Evolutionary conservation across 2,113 vertebrate genomes (phyloP).

Genomic region (Cyanoderma ruficeps): DNA sequence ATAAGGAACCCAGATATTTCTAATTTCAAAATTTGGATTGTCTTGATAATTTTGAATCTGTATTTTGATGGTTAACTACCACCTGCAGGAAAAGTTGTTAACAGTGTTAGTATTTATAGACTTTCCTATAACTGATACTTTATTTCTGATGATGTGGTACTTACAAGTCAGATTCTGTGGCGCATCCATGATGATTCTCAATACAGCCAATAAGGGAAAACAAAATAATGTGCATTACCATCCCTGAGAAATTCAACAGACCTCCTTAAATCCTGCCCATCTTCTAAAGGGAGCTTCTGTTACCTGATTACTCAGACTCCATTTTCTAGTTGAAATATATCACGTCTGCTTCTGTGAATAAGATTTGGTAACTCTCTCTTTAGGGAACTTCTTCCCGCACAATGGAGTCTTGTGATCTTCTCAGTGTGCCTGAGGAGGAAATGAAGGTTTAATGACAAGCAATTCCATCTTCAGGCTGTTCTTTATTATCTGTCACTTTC

Average conservation of each 20-base stretch:
- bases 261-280: not conserved
- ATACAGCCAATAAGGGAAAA: not conserved
- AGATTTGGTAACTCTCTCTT: not conserved
- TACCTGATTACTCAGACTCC: not conserved
- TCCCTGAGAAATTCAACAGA: not conserved
- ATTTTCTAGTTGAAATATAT: not conserved
- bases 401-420: not conserved
- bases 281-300: not conserved
- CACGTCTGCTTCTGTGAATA: not conserved
- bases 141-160: not conserved
- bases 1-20: not conserved
- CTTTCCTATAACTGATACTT: not conserved
- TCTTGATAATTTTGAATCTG: not conserved
- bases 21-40: not conserved
- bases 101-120: not conserved
- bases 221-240: not conserved
- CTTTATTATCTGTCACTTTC: constrained; percentile 19
- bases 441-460: not conserved
- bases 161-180: not conserved
- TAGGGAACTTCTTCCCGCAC: not conserved
- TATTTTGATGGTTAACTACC: not conserved
- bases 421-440: not conserved
- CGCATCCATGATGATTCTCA: not conserved
- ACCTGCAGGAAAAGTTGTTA: not conserved
- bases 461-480: not conserved